These are phyloP conservation scores for Momotus momota DNA, from an alignment of 2,797 vertebrate genomes.

Conservation along the genomic window DNA sequence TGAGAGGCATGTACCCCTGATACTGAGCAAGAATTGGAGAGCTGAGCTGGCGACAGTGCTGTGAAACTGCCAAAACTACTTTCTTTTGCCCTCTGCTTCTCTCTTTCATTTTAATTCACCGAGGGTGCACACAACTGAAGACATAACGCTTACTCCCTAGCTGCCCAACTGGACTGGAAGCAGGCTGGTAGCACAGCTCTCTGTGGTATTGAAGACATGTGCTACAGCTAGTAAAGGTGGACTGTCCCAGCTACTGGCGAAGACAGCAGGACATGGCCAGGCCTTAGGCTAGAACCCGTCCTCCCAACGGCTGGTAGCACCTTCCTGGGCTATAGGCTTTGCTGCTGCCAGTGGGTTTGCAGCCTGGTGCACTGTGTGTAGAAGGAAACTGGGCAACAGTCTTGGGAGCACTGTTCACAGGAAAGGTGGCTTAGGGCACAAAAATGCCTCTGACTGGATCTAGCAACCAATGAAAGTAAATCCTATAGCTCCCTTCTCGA, in stretches of 20 bases:
- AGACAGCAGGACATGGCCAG: background rate
- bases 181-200: background rate
- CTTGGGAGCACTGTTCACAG: background rate
- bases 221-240: background rate
- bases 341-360: background rate
- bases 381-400: background rate
- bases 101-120: background rate
- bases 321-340: background rate
- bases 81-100: background rate
- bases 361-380: background rate
- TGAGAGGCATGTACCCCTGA: background rate
- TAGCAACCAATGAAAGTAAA: background rate
- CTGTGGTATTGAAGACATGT: fast-evolving
- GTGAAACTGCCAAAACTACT: background rate
- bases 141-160: fast-evolving
- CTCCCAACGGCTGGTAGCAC: background rate
- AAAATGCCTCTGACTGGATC: background rate
- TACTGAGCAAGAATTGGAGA: background rate
- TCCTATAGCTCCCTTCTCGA: background rate
- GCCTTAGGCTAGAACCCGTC: background rate
- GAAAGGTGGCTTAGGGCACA: background rate
- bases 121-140: background rate
- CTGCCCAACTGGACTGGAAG: background rate
- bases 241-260: background rate
- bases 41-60: background rate